Conservation (phyloP, 2,888 invertebrate species). For the Lumbricus terrestris region DNA sequence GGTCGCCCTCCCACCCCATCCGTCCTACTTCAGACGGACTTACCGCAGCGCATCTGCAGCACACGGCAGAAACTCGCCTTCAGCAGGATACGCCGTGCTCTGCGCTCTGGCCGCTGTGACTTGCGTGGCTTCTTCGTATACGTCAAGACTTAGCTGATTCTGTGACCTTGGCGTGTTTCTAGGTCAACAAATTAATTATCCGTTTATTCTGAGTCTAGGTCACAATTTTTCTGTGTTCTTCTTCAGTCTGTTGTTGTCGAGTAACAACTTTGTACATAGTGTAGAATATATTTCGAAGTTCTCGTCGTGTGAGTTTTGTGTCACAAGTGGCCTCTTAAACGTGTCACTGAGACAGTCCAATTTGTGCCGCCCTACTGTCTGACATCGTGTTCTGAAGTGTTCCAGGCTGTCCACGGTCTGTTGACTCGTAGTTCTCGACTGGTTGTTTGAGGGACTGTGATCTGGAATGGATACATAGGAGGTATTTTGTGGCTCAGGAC, state of each 20-base stretch:
- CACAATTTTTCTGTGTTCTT: neutral
- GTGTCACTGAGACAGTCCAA: neutral
- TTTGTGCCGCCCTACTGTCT: neutral
- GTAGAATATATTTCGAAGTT: neutral
- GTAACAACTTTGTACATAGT: neutral
- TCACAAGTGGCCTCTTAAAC: neutral
- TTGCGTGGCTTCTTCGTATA: neutral
- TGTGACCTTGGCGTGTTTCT: neutral
- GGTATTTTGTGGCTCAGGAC: neutral
- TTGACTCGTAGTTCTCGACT: neutral
- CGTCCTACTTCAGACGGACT: conserved; percentile 17
- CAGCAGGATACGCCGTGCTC: neutral
- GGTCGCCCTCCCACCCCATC: conserved; percentile 24
- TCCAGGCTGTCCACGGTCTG: neutral
- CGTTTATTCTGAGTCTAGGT: neutral
- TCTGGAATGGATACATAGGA: no score
- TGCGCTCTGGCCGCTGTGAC: neutral
- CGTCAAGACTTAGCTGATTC: neutral
- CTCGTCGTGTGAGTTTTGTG: neutral
- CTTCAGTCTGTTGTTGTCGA: neutral
- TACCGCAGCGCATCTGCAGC: neutral
- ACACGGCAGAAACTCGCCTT: neutral
- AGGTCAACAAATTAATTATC: conserved; percentile 3
- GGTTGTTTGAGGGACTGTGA: neutral
- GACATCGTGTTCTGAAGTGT: neutral